A percentile compares a stretch with the other conserved stretches of the same genome.
Conservation (phyloP, 1,140 invertebrate species). For the Eriosoma lanigerum region DNA sequence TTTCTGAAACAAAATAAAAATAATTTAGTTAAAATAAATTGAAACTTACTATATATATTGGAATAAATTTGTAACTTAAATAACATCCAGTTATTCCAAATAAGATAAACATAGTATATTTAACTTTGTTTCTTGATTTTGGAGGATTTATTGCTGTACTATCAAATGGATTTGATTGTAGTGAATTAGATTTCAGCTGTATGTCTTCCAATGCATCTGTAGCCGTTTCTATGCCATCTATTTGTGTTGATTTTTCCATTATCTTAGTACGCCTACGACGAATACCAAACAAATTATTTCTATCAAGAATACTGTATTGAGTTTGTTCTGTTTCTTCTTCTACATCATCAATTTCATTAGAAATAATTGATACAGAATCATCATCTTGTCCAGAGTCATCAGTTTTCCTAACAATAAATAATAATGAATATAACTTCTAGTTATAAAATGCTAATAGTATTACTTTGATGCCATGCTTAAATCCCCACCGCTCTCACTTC, state of each 20-base stretch:
- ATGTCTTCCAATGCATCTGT: conserved; percentile 40
- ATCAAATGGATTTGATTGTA: neutral
- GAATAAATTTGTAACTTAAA: conserved; percentile 25
- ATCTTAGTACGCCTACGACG: conserved; percentile 13
- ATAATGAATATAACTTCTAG: neutral
- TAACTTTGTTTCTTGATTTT: conserved; percentile 15
- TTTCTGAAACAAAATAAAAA: neutral
- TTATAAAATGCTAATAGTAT: neutral
- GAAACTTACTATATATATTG: conserved; percentile 30
- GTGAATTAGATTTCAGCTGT: neutral
- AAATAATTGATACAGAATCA: conserved; percentile 36
- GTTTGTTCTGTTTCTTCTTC: conserved; percentile 34
- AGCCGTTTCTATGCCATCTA: conserved; percentile 4
- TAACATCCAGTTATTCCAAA: conserved; percentile 23
- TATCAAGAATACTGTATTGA: conserved; percentile 16
- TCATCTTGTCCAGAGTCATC: conserved; percentile 25
- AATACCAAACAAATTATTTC: conserved; percentile 30
- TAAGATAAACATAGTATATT: conserved; percentile 16
- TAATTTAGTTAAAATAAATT: neutral
- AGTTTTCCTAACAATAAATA: conserved; percentile 28
- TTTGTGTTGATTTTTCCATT: neutral
- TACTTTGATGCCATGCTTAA: conserved; percentile 21
- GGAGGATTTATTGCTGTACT: neutral
- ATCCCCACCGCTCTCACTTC: conserved; percentile 24
- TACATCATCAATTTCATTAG: conserved; percentile 8